Base-by-base conservation (phyloP, 2,113 vertebrate genomes). In the Periophthalmodon schlosseri region DNA sequence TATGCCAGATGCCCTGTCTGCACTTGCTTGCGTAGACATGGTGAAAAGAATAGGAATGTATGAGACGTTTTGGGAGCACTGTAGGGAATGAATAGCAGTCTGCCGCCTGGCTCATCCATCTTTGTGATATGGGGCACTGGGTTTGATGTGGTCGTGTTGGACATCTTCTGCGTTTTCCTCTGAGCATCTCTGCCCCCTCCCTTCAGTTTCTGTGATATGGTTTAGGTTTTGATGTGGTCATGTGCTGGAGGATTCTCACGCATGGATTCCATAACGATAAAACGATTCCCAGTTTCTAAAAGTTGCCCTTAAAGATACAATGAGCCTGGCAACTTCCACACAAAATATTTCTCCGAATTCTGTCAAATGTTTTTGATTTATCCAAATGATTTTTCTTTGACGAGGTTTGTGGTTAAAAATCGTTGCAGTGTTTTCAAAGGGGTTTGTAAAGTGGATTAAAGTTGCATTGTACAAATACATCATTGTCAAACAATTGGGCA, bases 261-360 rank as follows among this genome's bases (percentile, higher is more conserved):
- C 77, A 87, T 89, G 87, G 86, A 86, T 90, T 90, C 88, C 84
- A 90, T 90, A 86, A 90, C 2, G 87, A 89, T 89, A 82, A 88
- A 91, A 86, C 75, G 87, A 87, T 80, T 80, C 73, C 54, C 63
- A 21, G 63, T 65, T 65, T 65, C 78, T 83, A 84, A 78, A 84
- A 82, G 58, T 65, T 61, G 44, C 64, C 61, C 47, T 79, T 85
- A 75, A 75, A 79, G 81, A 84, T 84, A 73, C 68, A 9, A 28
- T 33, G 28, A 46, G 54, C 71, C 69, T 84, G 78, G 79, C 49
- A 34, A 57, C 36, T 54, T 69, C 73, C 72, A 34, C 81, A 65
- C 52, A 15, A 56, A 65, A 34, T 78, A 61, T 49, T 5, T 67
- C 0, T 77, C 49, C 72, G 39, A 73, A 60, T 12, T 24, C 15